Evolutionary conservation across 30 jellyfish, hydroid and myxozoan genomes (phyloP).

Genomic region (Aurelia sp.): DNA sequence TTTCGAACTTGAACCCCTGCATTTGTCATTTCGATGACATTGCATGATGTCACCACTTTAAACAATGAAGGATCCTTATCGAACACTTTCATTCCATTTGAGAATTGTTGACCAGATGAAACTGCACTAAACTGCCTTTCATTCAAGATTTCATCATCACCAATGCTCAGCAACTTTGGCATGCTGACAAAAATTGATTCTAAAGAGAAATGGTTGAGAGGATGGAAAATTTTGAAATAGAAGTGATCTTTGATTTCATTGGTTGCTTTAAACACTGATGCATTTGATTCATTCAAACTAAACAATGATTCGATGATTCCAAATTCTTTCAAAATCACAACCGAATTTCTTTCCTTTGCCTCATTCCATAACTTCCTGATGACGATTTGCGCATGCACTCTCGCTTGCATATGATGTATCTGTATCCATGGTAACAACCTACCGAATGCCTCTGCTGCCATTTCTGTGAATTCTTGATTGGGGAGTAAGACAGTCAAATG

Average conservation of each 20-base stretch:
- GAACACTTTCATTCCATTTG: background rate
- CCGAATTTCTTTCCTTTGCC: conserved; percentile 25
- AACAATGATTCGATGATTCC: conserved; percentile 55
- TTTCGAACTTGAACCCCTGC: background rate
- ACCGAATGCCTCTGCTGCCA: conserved; percentile 65
- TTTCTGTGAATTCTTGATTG: conserved; percentile 55
- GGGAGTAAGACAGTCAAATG: conserved; percentile 69
- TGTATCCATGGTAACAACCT: conserved; percentile 91
- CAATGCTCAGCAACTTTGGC: conserved; percentile 63
- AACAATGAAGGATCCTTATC: conserved; percentile 14
- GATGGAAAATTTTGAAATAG: conserved; percentile 73
- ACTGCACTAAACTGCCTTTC: conserved; percentile 12
- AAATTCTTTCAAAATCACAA: conserved; percentile 33
- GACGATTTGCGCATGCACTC: conserved; percentile 84
- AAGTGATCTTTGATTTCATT: conserved; percentile 50
- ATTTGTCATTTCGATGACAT: background rate
- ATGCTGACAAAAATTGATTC: conserved; percentile 75
- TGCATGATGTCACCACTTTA: background rate
- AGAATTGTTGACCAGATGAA: background rate
- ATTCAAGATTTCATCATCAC: conserved; percentile 70
- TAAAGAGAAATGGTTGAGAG: conserved; percentile 73
- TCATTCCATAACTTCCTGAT: conserved; percentile 76
- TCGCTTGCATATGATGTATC: conserved; percentile 92
- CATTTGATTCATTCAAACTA: conserved; percentile 61
- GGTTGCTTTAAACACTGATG: conserved; percentile 81